Evolutionary conservation across 2,797 vertebrate species (phyloP).

Genomic region (Betta splendens): DNA sequence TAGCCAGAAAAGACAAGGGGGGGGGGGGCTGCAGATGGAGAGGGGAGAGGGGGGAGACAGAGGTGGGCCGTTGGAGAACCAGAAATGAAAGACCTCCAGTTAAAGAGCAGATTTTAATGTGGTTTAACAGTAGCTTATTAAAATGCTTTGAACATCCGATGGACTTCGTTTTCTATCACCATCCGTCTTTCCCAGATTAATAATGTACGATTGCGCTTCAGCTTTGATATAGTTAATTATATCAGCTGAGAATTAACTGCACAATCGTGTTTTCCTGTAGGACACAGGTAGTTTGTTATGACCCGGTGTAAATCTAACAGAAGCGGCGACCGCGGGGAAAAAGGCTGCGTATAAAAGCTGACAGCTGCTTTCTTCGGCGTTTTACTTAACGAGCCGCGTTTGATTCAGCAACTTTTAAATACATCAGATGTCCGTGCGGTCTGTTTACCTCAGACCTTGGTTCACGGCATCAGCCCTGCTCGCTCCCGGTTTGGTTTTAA

Average conservation of each 20-base stretch:
- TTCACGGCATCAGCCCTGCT: constrained; percentile 21
- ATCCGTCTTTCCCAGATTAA: background rate
- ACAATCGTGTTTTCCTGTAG: background rate
- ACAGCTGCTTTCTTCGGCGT: constrained; percentile 15
- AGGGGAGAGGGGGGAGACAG: constrained; percentile 30
- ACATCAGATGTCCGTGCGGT: constrained; percentile 9
- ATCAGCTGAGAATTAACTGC: constrained; percentile 7
- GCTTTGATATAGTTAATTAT: constrained; percentile 17
- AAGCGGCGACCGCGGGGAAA: background rate
- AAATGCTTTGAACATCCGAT: background rate
- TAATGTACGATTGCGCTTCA: constrained; percentile 5
- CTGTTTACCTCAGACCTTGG: constrained; percentile 22
- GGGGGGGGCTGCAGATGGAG: constrained; percentile 47
- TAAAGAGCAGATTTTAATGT: background rate
- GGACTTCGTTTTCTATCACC: background rate
- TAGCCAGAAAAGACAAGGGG: constrained; percentile 51
- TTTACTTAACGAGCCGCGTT: constrained; percentile 19
- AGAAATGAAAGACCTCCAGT: constrained; percentile 17
- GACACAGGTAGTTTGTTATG: background rate
- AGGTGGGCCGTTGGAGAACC: constrained; percentile 12
- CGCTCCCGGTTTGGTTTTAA: constrained; percentile 45
- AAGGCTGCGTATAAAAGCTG: background rate
- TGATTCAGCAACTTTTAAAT: constrained; percentile 27
- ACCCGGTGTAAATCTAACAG: constrained; percentile 14
- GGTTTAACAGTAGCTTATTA: background rate